Conservation (phyloP, 2,113 vertebrate species). For the Hoplias malabaricus region DNA sequence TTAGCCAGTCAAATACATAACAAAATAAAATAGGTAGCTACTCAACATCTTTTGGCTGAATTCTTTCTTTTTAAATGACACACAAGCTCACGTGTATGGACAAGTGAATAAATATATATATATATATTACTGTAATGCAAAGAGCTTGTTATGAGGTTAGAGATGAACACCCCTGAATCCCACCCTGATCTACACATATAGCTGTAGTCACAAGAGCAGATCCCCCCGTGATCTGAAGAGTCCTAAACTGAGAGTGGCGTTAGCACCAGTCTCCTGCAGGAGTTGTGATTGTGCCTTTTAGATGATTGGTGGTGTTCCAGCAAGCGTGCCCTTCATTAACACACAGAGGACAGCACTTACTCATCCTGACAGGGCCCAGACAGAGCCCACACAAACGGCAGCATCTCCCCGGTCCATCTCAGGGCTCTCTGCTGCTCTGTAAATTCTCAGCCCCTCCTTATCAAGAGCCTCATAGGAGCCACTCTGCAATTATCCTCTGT, state of each 20-base stretch:
- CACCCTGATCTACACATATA: not conserved
- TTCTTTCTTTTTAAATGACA: too few relatives aligned
- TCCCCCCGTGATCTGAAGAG: not conserved
- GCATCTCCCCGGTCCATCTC: conserved; percentile 3
- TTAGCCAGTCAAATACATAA: too few relatives aligned
- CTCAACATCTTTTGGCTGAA: too few relatives aligned
- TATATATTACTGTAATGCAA: not conserved
- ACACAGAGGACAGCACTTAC: conserved; percentile 46
- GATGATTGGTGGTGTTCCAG: not conserved
- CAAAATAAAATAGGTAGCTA: too few relatives aligned
- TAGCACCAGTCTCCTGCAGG: not conserved
- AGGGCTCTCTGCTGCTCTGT: conserved; percentile 12
- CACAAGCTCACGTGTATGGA: too few relatives aligned
- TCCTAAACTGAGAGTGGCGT: too few relatives aligned
- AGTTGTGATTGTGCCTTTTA: not conserved
- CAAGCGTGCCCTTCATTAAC: conserved; percentile 27
- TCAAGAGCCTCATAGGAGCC: conserved; percentile 19
- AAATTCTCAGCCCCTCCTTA: conserved; percentile 1
- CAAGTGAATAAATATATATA: too few relatives aligned
- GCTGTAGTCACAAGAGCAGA: not conserved
- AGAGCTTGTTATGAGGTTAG: not conserved
- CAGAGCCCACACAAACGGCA: conserved; percentile 18
- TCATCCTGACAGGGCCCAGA: conserved; percentile 47
- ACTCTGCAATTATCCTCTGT: conserved; percentile 18
- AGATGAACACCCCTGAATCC: not conserved